Base-by-base conservation (phyloP, 2,113 vertebrate genomes). In the Holacanthus passer region DNA sequence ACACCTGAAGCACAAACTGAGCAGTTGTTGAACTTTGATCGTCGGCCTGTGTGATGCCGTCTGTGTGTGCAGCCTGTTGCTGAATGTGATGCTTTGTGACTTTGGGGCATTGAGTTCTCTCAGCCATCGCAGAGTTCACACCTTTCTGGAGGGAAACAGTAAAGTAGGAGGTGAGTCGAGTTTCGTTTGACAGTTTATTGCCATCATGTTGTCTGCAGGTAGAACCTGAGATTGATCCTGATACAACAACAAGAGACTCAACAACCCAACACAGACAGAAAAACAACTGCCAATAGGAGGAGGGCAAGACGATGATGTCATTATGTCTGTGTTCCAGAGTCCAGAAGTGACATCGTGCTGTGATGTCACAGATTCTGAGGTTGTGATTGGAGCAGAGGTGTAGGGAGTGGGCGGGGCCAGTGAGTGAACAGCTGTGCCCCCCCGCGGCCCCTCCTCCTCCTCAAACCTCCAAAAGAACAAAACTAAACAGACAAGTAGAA, bases 201-300 rank as follows among this genome's bases (percentile, higher is more conserved):
- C 68, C 85, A 67, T 83, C 73, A 55, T 73, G 87, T 82, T 79
- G 82, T 90, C 83, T 89, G 83, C 84, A 87, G 84, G 84, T 58
- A 63, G 71, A 88, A 82, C 82, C 89, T 87, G 86, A 90, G 84
- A 75, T 90, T 81, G 79, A 76, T 90, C 89, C 88, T 88, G 81
- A 88, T 83, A 85, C 77, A 85, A 89, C 39, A 74, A 85, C 81
- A 81, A 86, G 73, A 82, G 65, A 71, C 27, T 85, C 50, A 83
- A 56, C 83, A 71, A 45, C 27, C 41, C n/a, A 29, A 68, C 41
- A 63, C 50, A 64, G 55, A 76, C 58, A 73, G 31, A 27, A 35
- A 48, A 58, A 47, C 58, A 63, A 5, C 56, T 16, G 83, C 79
- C 87, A 89, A 81, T 32, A 45, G 67, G 71, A 81, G 60, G 81